Evolutionary conservation across 64 coral and sea anemone genomes (phyloP).

Genomic region (Platygyra sinensis): DNA sequence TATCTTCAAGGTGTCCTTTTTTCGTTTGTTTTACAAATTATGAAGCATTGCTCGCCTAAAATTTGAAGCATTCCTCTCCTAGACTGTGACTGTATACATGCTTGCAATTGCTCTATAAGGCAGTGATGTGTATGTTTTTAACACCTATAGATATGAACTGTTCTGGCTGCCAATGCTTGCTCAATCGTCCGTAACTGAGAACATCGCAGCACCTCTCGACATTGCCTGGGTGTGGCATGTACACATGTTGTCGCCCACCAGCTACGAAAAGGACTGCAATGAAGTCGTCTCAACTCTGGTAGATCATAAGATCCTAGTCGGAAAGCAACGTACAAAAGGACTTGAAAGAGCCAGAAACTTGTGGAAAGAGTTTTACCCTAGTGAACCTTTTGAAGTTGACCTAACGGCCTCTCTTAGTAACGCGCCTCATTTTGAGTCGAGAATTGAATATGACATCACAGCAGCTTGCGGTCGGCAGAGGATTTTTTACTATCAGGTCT

Average conservation of each 20-base stretch:
- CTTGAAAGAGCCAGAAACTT: constrained; percentile 6
- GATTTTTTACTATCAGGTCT: constrained; percentile 71
- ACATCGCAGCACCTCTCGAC: constrained; percentile 66
- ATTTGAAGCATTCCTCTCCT: no score
- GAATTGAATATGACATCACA: constrained; percentile 54
- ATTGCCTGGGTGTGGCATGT: constrained; percentile 89
- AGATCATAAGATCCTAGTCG: constrained; percentile 52
- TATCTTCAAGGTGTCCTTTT: no score
- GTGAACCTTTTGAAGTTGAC: constrained; percentile 75
- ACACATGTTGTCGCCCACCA: constrained; percentile 70
- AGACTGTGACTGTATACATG: no score
- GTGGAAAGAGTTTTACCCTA: constrained; percentile 38
- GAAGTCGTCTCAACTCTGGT: constrained; percentile 35
- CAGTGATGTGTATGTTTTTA: background rate
- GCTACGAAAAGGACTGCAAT: constrained; percentile 60
- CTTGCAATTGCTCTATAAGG: no score
- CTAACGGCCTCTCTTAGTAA: constrained; percentile 17
- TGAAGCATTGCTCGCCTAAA: no score
- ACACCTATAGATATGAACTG: constrained; percentile 41
- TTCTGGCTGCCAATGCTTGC: constrained; percentile 56
- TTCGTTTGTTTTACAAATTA: no score
- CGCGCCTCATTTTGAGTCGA: constrained; percentile 37
- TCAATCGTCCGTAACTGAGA: background rate
- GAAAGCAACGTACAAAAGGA: constrained; percentile 15
- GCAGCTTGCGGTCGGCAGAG: constrained; percentile 59